Percentiles rank a stretch among this genome's conserved stretches.
Conservation (phyloP, 2,888 invertebrate species). For the Drosophila formosana region DNA sequence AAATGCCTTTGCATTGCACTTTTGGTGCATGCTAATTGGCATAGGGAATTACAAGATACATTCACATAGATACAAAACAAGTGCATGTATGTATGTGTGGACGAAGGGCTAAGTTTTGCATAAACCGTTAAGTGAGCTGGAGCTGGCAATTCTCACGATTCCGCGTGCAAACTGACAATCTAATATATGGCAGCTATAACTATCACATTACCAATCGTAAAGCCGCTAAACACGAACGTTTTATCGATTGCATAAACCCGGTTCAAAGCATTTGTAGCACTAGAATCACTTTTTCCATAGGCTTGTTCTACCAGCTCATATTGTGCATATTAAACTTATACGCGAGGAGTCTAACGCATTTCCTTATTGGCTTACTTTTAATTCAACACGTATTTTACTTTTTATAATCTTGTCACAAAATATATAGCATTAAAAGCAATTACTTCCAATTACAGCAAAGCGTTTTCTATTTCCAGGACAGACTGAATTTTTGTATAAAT, state of each 20-base stretch:
- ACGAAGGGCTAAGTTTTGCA: constrained; percentile 60
- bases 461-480: background rate
- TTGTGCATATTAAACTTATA: constrained; percentile 32
- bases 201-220: constrained; percentile 55
- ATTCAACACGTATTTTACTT: constrained; percentile 12
- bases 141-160: constrained; percentile 65
- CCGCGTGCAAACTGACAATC: constrained; percentile 39
- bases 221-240: constrained; percentile 51
- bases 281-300: constrained; percentile 11
- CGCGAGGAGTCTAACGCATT: background rate
- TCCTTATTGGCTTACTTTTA: constrained; percentile 30
- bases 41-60: constrained; percentile 25
- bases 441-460: background rate
- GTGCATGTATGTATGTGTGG: background rate
- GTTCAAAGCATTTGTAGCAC: constrained; percentile 31
- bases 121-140: constrained; percentile 58
- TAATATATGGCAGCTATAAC: constrained; percentile 73
- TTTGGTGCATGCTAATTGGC: constrained; percentile 76
- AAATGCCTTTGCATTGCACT: constrained; percentile 66
- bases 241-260: constrained; percentile 45
- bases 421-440: background rate
- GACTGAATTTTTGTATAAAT: background rate
- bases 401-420: constrained; percentile 6
- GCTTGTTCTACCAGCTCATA: constrained; percentile 18
- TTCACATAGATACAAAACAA: background rate